Conservation (phyloP, 2,888 invertebrate genomes). For the Drosophila anceps region DNA sequence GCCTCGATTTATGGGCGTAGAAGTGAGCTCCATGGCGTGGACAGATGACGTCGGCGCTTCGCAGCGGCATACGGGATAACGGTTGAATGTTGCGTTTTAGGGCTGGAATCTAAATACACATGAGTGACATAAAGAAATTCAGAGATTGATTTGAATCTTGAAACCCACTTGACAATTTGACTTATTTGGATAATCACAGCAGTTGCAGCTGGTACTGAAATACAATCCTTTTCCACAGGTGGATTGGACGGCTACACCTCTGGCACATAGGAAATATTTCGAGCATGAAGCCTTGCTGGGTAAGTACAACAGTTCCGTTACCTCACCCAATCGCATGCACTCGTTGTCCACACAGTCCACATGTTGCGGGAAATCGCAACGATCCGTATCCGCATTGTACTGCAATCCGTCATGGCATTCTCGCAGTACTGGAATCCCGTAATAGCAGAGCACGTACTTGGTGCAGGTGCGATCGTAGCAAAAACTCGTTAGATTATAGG, state of each 20-base stretch:
- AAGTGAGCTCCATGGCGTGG: constrained; percentile 77
- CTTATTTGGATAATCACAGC: constrained; percentile 74
- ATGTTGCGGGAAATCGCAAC: constrained; percentile 81
- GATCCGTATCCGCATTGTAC: constrained; percentile 79
- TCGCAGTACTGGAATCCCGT: constrained; percentile 67
- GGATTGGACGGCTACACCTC: constrained; percentile 61
- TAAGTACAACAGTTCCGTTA: constrained; percentile 69
- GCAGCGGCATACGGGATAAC: constrained; percentile 61
- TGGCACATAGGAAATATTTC: constrained; percentile 78
- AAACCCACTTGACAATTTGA: constrained; percentile 74
- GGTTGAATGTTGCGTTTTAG: constrained; percentile 65
- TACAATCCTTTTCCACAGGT: constrained; percentile 72
- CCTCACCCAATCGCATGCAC: constrained; percentile 71
- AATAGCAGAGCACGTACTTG: constrained; percentile 81
- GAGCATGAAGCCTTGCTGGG: constrained; percentile 75
- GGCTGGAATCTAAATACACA: constrained; percentile 56
- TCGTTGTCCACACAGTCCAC: constrained; percentile 82
- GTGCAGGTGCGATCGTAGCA: constrained; percentile 80
- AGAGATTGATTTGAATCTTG: background rate
- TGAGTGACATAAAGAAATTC: background rate
- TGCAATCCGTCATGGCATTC: constrained; percentile 80
- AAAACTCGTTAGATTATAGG: constrained; percentile 58
- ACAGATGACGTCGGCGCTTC: constrained; percentile 68
- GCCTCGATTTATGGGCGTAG: constrained; percentile 61
- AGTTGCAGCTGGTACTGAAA: constrained; percentile 71